Conservation (phyloP, 2,113 vertebrate genomes). For the Serinus canaria region DNA sequence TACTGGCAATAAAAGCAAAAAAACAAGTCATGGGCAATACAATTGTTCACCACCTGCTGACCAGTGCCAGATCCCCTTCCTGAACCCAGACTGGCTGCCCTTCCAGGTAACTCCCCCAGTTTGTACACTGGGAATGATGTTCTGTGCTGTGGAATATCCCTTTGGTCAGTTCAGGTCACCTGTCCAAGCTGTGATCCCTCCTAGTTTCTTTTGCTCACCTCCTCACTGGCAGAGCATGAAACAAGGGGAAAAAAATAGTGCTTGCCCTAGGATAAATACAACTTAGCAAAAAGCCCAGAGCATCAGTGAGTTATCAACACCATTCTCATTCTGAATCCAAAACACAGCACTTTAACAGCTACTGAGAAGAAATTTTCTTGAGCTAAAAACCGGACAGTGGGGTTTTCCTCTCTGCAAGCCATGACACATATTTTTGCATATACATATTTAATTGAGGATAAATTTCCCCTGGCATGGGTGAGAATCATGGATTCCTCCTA, state of each 20-base stretch:
- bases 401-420: background rate
- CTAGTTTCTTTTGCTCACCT: background rate
- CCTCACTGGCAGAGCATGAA: background rate
- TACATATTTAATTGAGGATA: background rate
- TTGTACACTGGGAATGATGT: background rate
- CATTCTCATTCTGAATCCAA: background rate
- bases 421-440: background rate
- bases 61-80: accelerated
- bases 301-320: background rate
- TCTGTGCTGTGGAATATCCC: background rate
- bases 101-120: background rate
- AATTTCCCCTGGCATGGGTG: accelerated
- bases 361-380: background rate
- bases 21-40: background rate
- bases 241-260: background rate
- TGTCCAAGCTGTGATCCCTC: background rate
- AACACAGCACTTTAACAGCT: background rate
- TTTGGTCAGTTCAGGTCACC: background rate
- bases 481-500: background rate
- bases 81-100: background rate
- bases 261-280: accelerated
- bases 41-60: background rate
- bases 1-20: background rate
- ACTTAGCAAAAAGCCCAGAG: background rate
- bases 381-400: background rate